Percentiles rank a stretch among this genome's conserved stretches.
These are phyloP conservation scores for Gadus chalcogrammus DNA, from an alignment of 2,113 vertebrate species.

Conservation along the genomic window DNA sequence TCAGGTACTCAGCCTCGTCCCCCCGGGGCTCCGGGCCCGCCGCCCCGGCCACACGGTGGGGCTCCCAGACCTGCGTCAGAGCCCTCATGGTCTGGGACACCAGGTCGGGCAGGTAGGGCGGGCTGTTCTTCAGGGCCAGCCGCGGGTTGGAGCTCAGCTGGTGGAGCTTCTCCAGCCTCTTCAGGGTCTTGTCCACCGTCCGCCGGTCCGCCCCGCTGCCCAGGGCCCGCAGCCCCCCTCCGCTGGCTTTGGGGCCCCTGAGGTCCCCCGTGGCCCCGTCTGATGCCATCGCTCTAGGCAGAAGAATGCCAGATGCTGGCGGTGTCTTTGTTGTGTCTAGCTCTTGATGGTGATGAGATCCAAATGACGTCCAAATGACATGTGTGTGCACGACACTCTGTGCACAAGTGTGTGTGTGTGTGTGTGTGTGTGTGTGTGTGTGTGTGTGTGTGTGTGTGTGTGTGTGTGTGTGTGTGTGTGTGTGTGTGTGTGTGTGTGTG, in stretches of 20 bases:
- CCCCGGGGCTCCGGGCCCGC: constrained; percentile 12
- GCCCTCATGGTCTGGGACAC: constrained; percentile 57
- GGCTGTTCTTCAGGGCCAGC: constrained; percentile 68
- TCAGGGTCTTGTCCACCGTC: constrained; percentile 64
- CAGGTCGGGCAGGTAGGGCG: constrained; percentile 77
- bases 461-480: neutral
- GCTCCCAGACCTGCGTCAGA: constrained; percentile 66
- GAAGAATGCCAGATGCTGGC: neutral
- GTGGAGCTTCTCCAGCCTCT: constrained; percentile 66
- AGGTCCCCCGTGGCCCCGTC: constrained; percentile 27
- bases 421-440: constrained; percentile 12
- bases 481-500: constrained; percentile 2
- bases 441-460: constrained; percentile 1
- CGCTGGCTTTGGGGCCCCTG: constrained; percentile 10
- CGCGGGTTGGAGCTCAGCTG: constrained; percentile 57
- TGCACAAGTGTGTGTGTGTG: constrained; percentile 10
- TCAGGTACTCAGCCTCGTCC: constrained; percentile 68
- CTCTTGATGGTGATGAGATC: constrained; percentile 15
- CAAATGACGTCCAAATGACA: constrained; percentile 11
- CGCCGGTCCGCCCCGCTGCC: constrained; percentile 37
- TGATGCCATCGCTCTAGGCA: constrained; percentile 49
- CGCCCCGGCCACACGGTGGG: constrained; percentile 31
- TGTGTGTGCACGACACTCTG: neutral
- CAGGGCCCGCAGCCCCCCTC: constrained; percentile 10
- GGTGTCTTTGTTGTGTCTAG: constrained; percentile 12